These are phyloP conservation scores for Carpatolechia fugitivella DNA, from an alignment of 2,888 invertebrate genomes.

Conservation along the genomic window DNA sequence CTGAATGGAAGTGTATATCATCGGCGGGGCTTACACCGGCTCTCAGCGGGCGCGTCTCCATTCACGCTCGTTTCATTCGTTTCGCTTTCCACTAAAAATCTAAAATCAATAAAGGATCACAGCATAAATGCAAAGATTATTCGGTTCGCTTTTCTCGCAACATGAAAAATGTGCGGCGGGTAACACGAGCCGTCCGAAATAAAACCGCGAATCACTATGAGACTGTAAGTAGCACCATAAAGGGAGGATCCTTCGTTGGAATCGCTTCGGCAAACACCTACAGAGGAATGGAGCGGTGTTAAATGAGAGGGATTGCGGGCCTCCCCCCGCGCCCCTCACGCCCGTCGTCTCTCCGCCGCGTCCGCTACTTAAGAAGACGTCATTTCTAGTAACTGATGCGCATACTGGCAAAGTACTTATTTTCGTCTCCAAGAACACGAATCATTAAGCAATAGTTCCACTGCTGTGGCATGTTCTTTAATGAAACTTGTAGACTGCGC, in stretches of 20 bases:
- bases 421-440: constrained; percentile 48
- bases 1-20: constrained; percentile 75
- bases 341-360: constrained; percentile 27
- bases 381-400: constrained; percentile 60
- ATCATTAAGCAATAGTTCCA: constrained; percentile 40
- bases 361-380: constrained; percentile 53
- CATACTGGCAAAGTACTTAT: constrained; percentile 56
- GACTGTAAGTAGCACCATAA: constrained; percentile 75
- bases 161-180: constrained; percentile 75
- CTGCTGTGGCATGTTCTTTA: not conserved
- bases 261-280: constrained; percentile 79
- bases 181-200: constrained; percentile 75
- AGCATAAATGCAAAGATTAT: constrained; percentile 78
- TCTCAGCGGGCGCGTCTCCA: constrained; percentile 73
- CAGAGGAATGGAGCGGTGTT: constrained; percentile 74
- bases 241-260: constrained; percentile 69
- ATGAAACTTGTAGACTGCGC: not conserved
- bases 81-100: constrained; percentile 77
- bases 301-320: constrained; percentile 77
- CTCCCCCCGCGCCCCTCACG: constrained; percentile 36
- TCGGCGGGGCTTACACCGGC: constrained; percentile 70
- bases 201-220: constrained; percentile 79
- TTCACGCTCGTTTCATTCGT: constrained; percentile 75
- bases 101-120: constrained; percentile 80
- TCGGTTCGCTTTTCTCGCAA: constrained; percentile 65